Conservation (phyloP, 2,113 vertebrate species). For the Sarotherodon lohbergeri region DNA sequence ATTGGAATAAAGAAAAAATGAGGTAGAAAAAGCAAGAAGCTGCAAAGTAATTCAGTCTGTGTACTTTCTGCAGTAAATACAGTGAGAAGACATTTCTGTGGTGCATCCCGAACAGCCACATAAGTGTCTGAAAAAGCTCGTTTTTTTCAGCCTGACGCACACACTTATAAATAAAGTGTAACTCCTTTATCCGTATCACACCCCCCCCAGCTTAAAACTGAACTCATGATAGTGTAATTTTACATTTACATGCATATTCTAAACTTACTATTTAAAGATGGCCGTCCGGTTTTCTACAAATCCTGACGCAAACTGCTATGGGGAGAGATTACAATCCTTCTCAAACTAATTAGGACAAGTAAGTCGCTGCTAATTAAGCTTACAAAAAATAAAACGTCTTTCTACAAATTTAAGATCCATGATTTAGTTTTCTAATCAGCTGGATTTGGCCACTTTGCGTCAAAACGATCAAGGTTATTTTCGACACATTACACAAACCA, state of each 20-base stretch:
- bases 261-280: not conserved
- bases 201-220: not conserved
- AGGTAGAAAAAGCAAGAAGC: not conserved
- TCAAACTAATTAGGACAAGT: not conserved
- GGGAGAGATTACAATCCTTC: not conserved
- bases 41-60: not conserved
- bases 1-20: not conserved
- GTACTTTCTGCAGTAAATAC: constrained; percentile 1
- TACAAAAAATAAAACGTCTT: not conserved
- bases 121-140: not conserved
- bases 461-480: not conserved
- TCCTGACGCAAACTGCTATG: not conserved
- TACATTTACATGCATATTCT: not conserved
- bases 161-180: not conserved
- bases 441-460: not conserved
- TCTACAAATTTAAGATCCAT: not conserved
- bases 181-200: not conserved
- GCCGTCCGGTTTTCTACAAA: rapidly evolving
- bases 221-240: not conserved
- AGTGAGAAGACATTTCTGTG: not conserved
- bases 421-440: not conserved
- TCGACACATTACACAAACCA: not conserved
- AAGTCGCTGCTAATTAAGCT: not conserved
- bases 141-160: not conserved
- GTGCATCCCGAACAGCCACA: not conserved